Base-by-base conservation (phyloP, 2,888 invertebrate species). In the Melolontha melolontha region DNA sequence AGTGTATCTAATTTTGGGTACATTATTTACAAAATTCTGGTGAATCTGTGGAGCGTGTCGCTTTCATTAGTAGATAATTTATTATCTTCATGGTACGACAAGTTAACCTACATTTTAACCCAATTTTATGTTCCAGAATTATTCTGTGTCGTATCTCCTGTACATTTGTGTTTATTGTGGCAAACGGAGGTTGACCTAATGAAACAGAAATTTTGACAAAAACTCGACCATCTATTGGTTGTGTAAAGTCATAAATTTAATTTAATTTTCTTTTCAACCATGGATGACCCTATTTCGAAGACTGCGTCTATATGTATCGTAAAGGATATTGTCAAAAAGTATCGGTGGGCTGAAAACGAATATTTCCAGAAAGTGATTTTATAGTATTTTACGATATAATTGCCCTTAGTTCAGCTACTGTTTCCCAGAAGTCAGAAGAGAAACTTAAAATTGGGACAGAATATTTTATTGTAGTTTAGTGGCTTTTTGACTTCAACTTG, bases 351-450 rank as follows among this genome's bases (percentile, higher is more conserved):
- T 17, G 27, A 14, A 49, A 47, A 71, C 42, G 27, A 40, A 54
- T 41, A 62, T 27, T 73, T 71, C 71, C 63, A 34, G 67, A 72
- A 71, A 70, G 69, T 64, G 55, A 75, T 74, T 72, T 74, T 70
- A 73, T 71, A 72, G 67, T 71, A 67, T 70, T 75, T 75, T 75
- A 75, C 71, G 70, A 75, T 75, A 70, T 75, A 74, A 75, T 75
- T 75, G 75, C 69, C 70, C 57, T 70, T 72, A 71, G 69, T 68
- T 29, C 57, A 29, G 74, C 75, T 75, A 75, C 75, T 70, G 75
- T 70, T 74, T 69, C 71, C 51, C 17, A 34, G 71, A 71, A 73
- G 65, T 55, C 55, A 50, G 42, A 65, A 65, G 47, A 49, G 66
- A 49, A 66, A 66, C 49, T 39, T 57, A 11, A 66, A 66, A 66